Evolutionary conservation across 2,113 vertebrate genomes (phyloP).

Genomic region (Pachyramphus minor): DNA sequence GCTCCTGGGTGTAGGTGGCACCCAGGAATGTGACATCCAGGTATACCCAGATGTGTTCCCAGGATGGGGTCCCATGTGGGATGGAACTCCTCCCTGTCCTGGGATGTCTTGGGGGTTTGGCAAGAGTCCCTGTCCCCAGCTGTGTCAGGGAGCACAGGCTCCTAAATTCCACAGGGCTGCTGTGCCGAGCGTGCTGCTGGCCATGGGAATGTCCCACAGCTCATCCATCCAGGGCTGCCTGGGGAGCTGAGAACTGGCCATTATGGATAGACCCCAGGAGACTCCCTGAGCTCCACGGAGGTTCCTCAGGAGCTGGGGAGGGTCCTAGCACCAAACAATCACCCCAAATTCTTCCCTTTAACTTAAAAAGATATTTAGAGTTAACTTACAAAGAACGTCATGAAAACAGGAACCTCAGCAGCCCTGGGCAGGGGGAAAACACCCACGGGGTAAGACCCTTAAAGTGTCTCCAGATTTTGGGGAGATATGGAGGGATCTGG

Average conservation of each 20-base stretch:
- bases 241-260: not conserved
- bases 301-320: not conserved
- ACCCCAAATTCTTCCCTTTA: not conserved
- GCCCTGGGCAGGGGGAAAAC: not conserved
- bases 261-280: not conserved
- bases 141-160: not conserved
- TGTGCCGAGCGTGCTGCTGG: not conserved
- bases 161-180: not conserved
- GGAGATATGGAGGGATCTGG: not conserved
- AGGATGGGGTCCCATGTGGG: accelerated
- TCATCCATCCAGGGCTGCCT: not conserved
- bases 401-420: not conserved
- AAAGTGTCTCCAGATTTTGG: not conserved
- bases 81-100: not conserved
- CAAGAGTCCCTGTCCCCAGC: not conserved
- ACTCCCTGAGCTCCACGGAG: not conserved
- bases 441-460: not conserved
- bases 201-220: accelerated
- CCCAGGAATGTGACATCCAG: accelerated
- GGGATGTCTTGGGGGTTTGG: not conserved
- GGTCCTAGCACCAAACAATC: not conserved
- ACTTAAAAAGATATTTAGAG: not conserved
- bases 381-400: not conserved
- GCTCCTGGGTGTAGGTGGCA: not conserved
- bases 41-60: not conserved